Percentiles rank a stretch among this genome's conserved stretches.
Conservation (phyloP, 2,113 vertebrate species). For the Eretmochelys imbricata region DNA sequence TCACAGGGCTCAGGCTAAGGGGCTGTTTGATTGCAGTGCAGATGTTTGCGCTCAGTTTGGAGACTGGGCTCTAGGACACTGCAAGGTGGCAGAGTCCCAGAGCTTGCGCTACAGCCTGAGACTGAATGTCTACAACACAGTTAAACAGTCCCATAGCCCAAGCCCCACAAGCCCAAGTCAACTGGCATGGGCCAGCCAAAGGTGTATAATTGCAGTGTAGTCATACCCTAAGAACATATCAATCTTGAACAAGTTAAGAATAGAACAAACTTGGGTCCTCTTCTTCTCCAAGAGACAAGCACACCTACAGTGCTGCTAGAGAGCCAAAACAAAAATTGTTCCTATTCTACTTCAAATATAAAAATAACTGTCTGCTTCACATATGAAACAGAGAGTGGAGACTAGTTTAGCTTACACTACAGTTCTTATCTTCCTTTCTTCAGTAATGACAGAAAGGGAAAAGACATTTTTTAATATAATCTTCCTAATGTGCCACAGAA, state of each 20-base stretch:
- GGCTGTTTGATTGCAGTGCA: too few relatives aligned
- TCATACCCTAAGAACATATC: not conserved
- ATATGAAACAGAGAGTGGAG: not conserved
- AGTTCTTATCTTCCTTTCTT: not conserved
- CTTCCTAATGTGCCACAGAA: not conserved
- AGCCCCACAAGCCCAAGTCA: too few relatives aligned
- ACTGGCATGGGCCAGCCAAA: too few relatives aligned
- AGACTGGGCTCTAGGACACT: too few relatives aligned
- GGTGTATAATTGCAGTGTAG: too few relatives aligned
- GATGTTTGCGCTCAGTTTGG: too few relatives aligned
- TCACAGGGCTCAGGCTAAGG: too few relatives aligned
- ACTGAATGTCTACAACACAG: too few relatives aligned
- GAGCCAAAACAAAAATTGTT: not conserved
- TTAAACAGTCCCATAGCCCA: too few relatives aligned
- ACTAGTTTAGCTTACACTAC: fast-evolving
- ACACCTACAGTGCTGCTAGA: fast-evolving
- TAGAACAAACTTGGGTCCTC: not conserved
- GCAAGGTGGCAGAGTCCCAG: too few relatives aligned
- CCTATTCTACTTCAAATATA: not conserved
- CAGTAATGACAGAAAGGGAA: not conserved
- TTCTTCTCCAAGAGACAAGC: not conserved
- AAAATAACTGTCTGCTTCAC: not conserved
- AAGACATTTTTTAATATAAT: not conserved
- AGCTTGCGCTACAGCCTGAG: too few relatives aligned
- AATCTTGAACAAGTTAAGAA: not conserved